Evolutionary conservation across 92 coral and sea anemone genomes (phyloP).

Genomic region (Phenganax marumi): DNA sequence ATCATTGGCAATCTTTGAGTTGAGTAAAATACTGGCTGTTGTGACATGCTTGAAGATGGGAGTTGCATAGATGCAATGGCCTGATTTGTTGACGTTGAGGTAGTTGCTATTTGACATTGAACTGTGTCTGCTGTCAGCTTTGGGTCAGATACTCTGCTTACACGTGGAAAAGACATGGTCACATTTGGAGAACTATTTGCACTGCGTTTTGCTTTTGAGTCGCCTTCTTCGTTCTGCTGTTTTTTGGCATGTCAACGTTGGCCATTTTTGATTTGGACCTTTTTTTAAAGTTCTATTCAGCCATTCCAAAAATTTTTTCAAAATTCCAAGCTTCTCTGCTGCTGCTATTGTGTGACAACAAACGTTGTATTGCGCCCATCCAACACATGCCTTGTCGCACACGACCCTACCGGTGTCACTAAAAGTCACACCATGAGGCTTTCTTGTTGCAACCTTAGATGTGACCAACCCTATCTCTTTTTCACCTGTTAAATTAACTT

Average conservation of each 20-base stretch:
- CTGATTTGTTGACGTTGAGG: not conserved
- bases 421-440: conserved; percentile 15
- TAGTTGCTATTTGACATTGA: not conserved
- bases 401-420: conserved; percentile 38
- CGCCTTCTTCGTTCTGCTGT: conserved; percentile 12
- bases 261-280: conserved; percentile 21
- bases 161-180: not conserved
- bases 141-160: conserved; percentile 2
- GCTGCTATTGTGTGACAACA: not conserved
- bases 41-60: not conserved
- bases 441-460: conserved; percentile 1
- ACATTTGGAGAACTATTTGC: not conserved
- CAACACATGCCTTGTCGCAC: conserved; percentile 32
- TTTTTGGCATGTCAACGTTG: conserved; percentile 33
- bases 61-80: not conserved
- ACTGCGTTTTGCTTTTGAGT: conserved; percentile 13
- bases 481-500: not conserved
- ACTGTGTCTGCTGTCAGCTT: not conserved
- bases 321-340: not conserved
- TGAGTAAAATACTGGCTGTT: not conserved
- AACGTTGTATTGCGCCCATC: not conserved
- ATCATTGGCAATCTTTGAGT: not conserved
- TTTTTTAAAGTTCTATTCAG: not conserved
- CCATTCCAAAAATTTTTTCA: not conserved
- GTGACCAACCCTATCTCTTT: not conserved